Evolutionary conservation across 2,113 vertebrate species (phyloP).

Genomic region (Menura novaehollandiae): DNA sequence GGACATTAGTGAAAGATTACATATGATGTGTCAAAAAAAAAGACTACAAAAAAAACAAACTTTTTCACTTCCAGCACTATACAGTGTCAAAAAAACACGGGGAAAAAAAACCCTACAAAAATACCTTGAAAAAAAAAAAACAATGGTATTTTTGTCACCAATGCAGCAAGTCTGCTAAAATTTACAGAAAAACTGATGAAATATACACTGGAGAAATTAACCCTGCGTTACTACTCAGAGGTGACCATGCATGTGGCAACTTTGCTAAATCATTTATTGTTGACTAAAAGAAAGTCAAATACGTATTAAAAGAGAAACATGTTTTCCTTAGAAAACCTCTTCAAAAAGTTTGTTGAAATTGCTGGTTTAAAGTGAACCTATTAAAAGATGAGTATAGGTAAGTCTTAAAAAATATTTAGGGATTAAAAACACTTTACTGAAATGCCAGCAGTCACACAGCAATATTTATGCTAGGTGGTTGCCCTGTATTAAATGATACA

Average conservation of each 20-base stretch:
- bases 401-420: background rate
- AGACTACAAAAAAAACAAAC: constrained; percentile 16
- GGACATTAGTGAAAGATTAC: constrained; percentile 26
- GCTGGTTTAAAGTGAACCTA: background rate
- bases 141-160: background rate
- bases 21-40: background rate
- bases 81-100: background rate
- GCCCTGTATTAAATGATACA: background rate
- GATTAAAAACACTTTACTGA: background rate
- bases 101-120: background rate
- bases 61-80: background rate
- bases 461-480: constrained; percentile 6
- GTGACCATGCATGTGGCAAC: background rate
- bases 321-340: background rate
- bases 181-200: background rate
- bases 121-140: background rate
- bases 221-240: background rate
- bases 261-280: background rate
- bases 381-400: background rate
- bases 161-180: background rate
- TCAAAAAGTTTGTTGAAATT: background rate
- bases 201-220: background rate
- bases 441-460: background rate
- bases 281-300: background rate
- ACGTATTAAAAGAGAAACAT: background rate